Evolutionary conservation across 2,113 vertebrate species (phyloP), one percentile per base, ranked within the genome.

Genomic region (Stigmatopora nigra): DNA sequence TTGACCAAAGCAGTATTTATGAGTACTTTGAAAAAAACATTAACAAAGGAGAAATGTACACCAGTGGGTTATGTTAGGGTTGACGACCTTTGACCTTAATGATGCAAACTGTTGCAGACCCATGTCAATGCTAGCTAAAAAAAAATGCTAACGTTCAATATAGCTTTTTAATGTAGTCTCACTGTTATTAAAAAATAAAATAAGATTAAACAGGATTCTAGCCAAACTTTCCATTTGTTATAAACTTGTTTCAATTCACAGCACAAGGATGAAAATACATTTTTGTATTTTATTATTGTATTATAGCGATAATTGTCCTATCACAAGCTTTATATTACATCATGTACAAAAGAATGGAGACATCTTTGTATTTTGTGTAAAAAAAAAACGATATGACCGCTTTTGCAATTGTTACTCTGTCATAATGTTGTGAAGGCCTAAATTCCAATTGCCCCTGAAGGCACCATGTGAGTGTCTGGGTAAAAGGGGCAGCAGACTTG

Each of bases 401-500:
- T 48, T 48, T 48, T 48, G 15, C 15, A 5, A 4, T 15, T 3
- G 22, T 31, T 1, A 13, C 31, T 31, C 25, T 31, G 25, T 31
- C 25, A 31, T 31, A 31, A 13, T 56, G 53, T 15, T 31, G 13
- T 31, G 25, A 31, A 31, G 3, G 2, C 25, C 53, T 7, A 31
- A 31, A 56, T 56, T 56, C 53, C 53, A 2, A 14, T 8, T 35
- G 53, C 14, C 53, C 22, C 13, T 8, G 53, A 19, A 59, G 17
- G 35, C 7, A 10, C 25, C 55, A 25, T 20, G 9, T 55, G 4
- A 55, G 19, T 2, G 15, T 49, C 51, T 12, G 22, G 5, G 22
- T 16, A 22, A 56, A 19, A 53, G 20, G 46, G 46, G 63, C 36
- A n/a, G 77, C 61, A 36, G 25, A 3, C 63, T 36, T 71, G 57